phyloP scores from a whole-genome alignment of 1,140 invertebrate genomes.

The Antheraea pernyi region DNA sequence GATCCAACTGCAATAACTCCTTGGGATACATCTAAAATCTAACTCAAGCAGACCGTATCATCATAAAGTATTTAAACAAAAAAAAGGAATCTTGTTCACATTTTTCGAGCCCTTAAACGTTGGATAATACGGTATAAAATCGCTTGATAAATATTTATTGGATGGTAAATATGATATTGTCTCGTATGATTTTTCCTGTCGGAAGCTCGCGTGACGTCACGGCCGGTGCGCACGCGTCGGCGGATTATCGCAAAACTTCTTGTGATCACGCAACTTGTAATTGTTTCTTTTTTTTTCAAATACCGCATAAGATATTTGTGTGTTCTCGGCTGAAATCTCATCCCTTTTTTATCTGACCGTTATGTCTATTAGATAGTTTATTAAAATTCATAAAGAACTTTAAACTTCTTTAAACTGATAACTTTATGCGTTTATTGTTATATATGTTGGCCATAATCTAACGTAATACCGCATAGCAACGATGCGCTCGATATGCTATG shows the following conservation, averaged over 20 bases:
- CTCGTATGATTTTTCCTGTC: conserved; percentile 56
- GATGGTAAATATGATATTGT: background rate
- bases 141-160: background rate
- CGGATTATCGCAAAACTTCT: conserved; percentile 63
- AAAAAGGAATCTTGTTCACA: background rate
- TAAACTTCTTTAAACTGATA: too few species aligned
- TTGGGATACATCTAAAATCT: conserved; percentile 9
- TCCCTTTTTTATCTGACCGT: too few species aligned
- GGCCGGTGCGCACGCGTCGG: conserved; percentile 54
- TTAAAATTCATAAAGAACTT: too few species aligned
- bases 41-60: conserved; percentile 17
- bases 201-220: conserved; percentile 69
- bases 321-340: background rate
- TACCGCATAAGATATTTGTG: background rate
- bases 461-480: too few species aligned
- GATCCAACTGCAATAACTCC: background rate
- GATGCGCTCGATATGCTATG: too few species aligned
- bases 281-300: conserved; percentile 36
- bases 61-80: conserved; percentile 14
- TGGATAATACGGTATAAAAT: background rate
- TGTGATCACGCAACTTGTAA: conserved; percentile 53
- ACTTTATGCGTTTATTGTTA: too few species aligned
- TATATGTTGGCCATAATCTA: too few species aligned
- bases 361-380: too few species aligned
- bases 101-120: background rate